Conservation (phyloP, 2,888 invertebrate species). For the Oegoconia quadripuncta region DNA sequence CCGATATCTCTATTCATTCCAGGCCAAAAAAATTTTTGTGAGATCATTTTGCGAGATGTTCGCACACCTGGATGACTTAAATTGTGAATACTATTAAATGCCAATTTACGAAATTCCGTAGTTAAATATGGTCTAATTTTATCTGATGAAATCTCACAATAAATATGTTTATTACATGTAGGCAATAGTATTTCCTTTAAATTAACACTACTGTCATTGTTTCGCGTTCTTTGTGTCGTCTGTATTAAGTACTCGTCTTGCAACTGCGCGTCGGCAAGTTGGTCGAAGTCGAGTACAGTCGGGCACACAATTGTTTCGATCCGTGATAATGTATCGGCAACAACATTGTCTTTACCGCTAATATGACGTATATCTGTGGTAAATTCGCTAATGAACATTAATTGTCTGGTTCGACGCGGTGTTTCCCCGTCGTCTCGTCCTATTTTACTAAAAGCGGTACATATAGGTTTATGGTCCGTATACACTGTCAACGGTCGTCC, state of each 20-base stretch:
- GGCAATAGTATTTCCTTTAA: background rate
- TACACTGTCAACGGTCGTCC: slow-evolving; percentile 1
- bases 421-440: background rate
- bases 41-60: slow-evolving; percentile 6
- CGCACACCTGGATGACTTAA: slow-evolving; percentile 3
- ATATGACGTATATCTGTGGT: slow-evolving; percentile 2
- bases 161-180: too few relatives aligned
- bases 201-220: too few relatives aligned
- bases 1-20: slow-evolving; percentile 15
- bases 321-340: slow-evolving; percentile 4
- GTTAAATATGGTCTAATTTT: slow-evolving; percentile 6
- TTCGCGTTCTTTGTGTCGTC: too few relatives aligned
- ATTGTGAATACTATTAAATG: slow-evolving; percentile 7
- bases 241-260: slow-evolving; percentile 2
- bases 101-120: background rate
- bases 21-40: too few relatives aligned
- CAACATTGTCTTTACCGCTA: slow-evolving; percentile 1
- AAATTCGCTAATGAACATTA: slow-evolving; percentile 6
- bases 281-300: slow-evolving; percentile 4
- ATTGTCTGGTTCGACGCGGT: slow-evolving; percentile 3
- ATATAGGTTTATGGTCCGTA: background rate
- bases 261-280: slow-evolving; percentile 4
- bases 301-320: slow-evolving; percentile 8
- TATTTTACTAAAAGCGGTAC: background rate
- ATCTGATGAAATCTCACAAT: background rate